phyloP scores from a whole-genome alignment of 2,888 invertebrate genomes.

The Lysandra coridon region DNA sequence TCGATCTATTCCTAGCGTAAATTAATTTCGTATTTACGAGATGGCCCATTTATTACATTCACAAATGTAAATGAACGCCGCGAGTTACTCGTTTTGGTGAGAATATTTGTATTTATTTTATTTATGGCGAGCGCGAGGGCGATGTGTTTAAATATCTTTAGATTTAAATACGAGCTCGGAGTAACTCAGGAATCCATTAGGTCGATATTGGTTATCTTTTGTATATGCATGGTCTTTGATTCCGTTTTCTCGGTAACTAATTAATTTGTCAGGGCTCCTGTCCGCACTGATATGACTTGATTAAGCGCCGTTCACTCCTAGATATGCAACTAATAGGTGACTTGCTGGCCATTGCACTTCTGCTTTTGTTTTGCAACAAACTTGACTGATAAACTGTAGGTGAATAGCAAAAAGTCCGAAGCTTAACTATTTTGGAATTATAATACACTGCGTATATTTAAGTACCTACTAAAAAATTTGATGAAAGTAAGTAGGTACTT shows the following conservation, averaged over 20 bases:
- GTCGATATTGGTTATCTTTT: slow-evolving; percentile 71
- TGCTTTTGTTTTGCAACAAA: neutral
- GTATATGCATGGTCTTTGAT: slow-evolving; percentile 53
- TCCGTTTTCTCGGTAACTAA: slow-evolving; percentile 48
- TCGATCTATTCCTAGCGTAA: slow-evolving; percentile 44
- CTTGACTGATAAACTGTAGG: slow-evolving; percentile 5
- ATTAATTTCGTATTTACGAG: slow-evolving; percentile 70
- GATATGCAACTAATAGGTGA: slow-evolving; percentile 26
- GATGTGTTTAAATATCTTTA: slow-evolving; percentile 77
- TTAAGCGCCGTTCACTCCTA: slow-evolving; percentile 32
- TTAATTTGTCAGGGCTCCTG: slow-evolving; percentile 54
- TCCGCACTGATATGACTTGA: slow-evolving; percentile 42
- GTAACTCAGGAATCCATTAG: slow-evolving; percentile 71
- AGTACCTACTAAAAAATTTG: no score
- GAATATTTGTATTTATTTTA: slow-evolving; percentile 81
- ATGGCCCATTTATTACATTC: slow-evolving; percentile 78
- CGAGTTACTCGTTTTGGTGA: slow-evolving; percentile 78
- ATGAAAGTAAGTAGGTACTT: no score
- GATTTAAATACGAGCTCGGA: slow-evolving; percentile 72
- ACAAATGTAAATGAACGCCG: slow-evolving; percentile 77
- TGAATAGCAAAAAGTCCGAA: neutral
- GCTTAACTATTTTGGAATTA: no score
- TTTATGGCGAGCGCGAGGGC: slow-evolving; percentile 76
- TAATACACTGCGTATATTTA: no score
- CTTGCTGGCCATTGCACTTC: slow-evolving; percentile 16